phyloP scores from a whole-genome alignment of 2,888 invertebrate species.

The Dimorphilus gyrociliatus region DNA sequence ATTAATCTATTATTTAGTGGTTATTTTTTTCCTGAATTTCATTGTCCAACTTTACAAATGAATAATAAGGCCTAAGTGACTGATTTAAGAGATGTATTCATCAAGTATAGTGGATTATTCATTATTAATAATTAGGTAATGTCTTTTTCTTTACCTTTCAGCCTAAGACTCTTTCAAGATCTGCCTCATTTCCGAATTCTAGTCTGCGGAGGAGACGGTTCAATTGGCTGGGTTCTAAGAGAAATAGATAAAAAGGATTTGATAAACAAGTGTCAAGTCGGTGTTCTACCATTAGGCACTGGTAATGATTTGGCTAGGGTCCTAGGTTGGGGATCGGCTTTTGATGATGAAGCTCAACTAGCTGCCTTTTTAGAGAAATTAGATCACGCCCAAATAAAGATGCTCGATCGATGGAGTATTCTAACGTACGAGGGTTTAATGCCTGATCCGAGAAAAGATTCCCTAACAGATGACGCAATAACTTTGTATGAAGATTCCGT shows the following conservation, averaged over 20 bases:
- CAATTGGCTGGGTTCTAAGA: slow-evolving; percentile 90
- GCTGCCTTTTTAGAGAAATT: slow-evolving; percentile 79
- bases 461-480: slow-evolving; percentile 42
- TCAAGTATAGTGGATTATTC: too few relatives aligned
- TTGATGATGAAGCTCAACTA: slow-evolving; percentile 82
- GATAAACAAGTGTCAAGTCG: slow-evolving; percentile 63
- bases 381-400: slow-evolving; percentile 90
- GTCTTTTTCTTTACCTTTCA: slow-evolving; percentile 32
- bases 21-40: too few relatives aligned
- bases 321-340: slow-evolving; percentile 84
- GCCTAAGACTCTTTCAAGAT: slow-evolving; percentile 71
- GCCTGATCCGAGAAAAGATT: slow-evolving; percentile 30
- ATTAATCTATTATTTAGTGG: too few relatives aligned
- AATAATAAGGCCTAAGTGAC: too few relatives aligned
- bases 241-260: slow-evolving; percentile 86
- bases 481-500: slow-evolving; percentile 60
- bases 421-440: slow-evolving; percentile 56
- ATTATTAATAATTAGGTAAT: too few relatives aligned
- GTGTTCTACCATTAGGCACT: slow-evolving; percentile 82
- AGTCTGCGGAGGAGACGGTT: slow-evolving; percentile 93
- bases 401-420: slow-evolving; percentile 90
- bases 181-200: slow-evolving; percentile 88
- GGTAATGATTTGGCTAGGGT: slow-evolving; percentile 91
- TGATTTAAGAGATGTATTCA: too few relatives aligned
- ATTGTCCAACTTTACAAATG: too few relatives aligned